Conservation (phyloP, 2,888 invertebrate genomes). For the Argyresthia goedartella region DNA sequence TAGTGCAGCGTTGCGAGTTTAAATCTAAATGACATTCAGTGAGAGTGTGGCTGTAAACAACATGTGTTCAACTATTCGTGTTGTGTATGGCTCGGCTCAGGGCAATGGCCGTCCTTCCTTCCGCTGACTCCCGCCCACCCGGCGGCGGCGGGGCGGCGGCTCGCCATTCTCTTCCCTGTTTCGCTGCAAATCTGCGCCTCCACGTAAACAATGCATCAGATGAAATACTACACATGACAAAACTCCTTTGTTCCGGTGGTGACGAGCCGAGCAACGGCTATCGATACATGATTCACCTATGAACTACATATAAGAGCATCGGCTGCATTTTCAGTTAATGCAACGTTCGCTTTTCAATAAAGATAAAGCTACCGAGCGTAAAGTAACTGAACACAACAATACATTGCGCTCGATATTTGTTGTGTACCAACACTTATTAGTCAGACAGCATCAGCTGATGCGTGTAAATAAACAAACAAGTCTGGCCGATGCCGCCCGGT, state of each 20-base stretch:
- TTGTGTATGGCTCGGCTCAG: conserved; percentile 20
- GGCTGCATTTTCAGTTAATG: neutral
- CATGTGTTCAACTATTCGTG: neutral
- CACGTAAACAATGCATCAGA: neutral
- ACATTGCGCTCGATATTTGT: neutral
- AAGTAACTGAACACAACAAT: neutral
- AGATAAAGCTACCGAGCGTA: neutral
- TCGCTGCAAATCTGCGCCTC: neutral
- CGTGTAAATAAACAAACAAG: conserved; percentile 41
- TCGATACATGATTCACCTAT: conserved; percentile 1
- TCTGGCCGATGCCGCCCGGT: conserved; percentile 15
- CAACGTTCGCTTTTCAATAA: neutral
- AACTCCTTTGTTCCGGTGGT: conserved; percentile 4
- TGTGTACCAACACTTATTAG: conserved; percentile 4
- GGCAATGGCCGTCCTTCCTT: conserved; percentile 53
- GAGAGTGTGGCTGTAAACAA: neutral
- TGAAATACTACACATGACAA: neutral
- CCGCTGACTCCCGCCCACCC: conserved; percentile 26
- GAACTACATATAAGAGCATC: neutral
- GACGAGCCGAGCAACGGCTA: conserved; percentile 3
- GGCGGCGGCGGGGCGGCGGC: conserved; percentile 19
- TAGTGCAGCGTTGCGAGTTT: neutral
- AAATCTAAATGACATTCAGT: neutral
- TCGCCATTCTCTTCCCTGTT: too few species aligned
- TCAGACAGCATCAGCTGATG: conserved; percentile 49